A percentile compares a stretch with the other conserved stretches of the same genome.
phyloP scores from a whole-genome alignment of 2,113 vertebrate genomes.

The Globicephala melas region DNA sequence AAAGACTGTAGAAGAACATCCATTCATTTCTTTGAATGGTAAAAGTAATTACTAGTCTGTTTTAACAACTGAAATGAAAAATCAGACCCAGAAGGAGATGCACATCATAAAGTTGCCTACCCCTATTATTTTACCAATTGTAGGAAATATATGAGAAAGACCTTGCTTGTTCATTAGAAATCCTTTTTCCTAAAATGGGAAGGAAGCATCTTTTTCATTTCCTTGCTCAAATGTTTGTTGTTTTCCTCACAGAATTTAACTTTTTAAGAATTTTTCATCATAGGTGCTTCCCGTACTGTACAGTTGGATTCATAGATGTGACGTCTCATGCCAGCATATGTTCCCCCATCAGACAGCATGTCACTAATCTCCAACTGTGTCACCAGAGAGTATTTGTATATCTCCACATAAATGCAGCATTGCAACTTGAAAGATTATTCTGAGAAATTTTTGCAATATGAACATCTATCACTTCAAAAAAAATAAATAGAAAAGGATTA shows the following conservation, averaged over 20 bases:
- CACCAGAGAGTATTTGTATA: accelerated
- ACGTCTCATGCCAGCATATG: background rate
- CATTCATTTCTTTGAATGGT: background rate
- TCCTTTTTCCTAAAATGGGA: background rate
- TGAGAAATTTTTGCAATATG: background rate
- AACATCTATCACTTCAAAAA: background rate
- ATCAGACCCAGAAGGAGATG: background rate
- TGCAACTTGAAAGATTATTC: background rate
- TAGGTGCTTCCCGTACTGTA: background rate
- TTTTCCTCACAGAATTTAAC: background rate
- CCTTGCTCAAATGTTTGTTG: constrained; percentile 19
- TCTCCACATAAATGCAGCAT: background rate
- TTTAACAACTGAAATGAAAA: constrained; percentile 50
- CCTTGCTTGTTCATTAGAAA: background rate
- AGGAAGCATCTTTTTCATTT: background rate
- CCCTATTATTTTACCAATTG: background rate
- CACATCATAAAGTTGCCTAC: background rate
- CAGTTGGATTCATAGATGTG: background rate
- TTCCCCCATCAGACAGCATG: too few relatives aligned
- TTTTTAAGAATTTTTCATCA: background rate
- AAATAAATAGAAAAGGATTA: background rate
- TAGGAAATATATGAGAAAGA: background rate
- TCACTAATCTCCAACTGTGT: background rate
- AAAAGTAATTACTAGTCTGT: background rate
- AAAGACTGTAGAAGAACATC: background rate